These are phyloP conservation scores for Caenorhabditis panamensis DNA, from an alignment of 2,888 invertebrate species.

Conservation along the genomic window DNA sequence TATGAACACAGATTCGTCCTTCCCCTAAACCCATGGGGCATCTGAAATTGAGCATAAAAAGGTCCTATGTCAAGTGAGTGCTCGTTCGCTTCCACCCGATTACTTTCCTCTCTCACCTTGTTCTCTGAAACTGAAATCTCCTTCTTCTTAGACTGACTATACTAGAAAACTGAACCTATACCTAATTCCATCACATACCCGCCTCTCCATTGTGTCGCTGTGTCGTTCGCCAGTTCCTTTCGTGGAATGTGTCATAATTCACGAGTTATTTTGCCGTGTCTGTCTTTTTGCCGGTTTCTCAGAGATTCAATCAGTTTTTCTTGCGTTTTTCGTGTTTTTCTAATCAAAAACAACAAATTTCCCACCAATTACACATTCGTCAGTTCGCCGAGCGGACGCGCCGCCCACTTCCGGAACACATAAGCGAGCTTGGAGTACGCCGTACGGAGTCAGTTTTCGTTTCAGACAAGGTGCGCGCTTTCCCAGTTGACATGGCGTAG, in stretches of 20 bases:
- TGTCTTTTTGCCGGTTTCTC: conserved; percentile 14
- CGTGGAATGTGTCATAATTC: conserved; percentile 25
- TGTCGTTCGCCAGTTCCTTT: no score
- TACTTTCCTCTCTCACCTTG: background rate
- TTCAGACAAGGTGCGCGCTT: no score
- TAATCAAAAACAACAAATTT: conserved; percentile 9
- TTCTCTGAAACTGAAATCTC: conserved; percentile 17
- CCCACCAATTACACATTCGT: background rate
- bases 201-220: conserved; percentile 4
- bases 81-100: no score
- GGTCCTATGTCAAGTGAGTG: no score
- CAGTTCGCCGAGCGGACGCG: background rate
- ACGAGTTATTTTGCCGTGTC: conserved; percentile 15
- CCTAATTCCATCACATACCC: conserved; percentile 25
- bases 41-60: no score
- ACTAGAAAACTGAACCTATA: no score
- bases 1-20: no score
- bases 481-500: no score
- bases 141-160: background rate
- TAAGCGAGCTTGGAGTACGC: background rate
- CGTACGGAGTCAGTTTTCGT: background rate
- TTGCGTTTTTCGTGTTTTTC: background rate
- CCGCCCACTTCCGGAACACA: background rate
- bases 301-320: conserved; percentile 19
- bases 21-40: no score